Percentiles rank a stretch among this genome's conserved stretches.
Conservation (phyloP, 2,888 invertebrate genomes). For the Agrotis clavis region DNA sequence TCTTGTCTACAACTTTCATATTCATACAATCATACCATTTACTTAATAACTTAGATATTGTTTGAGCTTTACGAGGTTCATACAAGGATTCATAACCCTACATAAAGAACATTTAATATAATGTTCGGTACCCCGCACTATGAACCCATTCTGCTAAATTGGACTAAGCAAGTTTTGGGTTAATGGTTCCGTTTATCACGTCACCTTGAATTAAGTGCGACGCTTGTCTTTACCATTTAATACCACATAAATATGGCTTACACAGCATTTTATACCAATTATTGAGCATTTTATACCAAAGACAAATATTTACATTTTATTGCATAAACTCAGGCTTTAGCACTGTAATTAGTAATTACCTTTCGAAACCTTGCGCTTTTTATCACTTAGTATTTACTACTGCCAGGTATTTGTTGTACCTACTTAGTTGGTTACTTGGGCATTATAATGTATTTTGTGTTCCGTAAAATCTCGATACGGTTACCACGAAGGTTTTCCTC, state of each 20-base stretch:
- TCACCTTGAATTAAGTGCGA: conserved; percentile 56
- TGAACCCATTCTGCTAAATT: conserved; percentile 42
- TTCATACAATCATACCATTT: neutral
- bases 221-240: conserved; percentile 28
- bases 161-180: conserved; percentile 42
- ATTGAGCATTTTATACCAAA: conserved; percentile 30
- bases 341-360: conserved; percentile 49
- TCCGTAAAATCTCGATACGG: conserved; percentile 73
- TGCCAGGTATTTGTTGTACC: conserved; percentile 36
- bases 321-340: conserved; percentile 45
- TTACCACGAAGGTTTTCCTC: conserved; percentile 78
- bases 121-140: conserved; percentile 18
- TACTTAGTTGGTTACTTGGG: conserved; percentile 37
- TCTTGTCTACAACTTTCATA: neutral
- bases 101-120: conserved; percentile 14
- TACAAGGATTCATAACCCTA: conserved; percentile 15
- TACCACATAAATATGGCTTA: conserved; percentile 33
- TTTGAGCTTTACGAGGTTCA: neutral
- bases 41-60: neutral
- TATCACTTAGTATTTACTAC: conserved; percentile 29
- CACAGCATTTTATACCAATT: conserved; percentile 35
- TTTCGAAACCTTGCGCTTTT: conserved; percentile 65
- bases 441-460: conserved; percentile 47
- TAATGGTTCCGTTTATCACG: conserved; percentile 49
- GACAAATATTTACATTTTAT: conserved; percentile 54